These are phyloP conservation scores for Ochropleura plecta DNA, from an alignment of 2,888 invertebrate genomes.

Conservation along the genomic window DNA sequence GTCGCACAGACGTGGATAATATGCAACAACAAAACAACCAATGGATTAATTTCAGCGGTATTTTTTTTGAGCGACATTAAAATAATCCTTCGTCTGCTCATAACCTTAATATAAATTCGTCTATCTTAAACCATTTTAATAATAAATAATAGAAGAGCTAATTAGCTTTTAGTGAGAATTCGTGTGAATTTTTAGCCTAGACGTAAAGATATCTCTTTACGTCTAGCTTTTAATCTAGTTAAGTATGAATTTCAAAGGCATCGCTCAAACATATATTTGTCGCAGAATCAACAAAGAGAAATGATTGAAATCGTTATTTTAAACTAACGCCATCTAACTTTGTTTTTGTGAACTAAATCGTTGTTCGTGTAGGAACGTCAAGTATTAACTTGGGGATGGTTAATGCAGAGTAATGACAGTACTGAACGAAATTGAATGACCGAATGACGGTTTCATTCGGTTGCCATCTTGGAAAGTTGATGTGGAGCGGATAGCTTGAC, in stretches of 20 bases:
- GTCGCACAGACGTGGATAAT: not conserved
- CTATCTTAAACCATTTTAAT: not conserved
- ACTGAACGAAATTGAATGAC: too few species aligned
- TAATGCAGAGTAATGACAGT: too few species aligned
- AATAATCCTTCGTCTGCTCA: not conserved
- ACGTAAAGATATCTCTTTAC: not conserved
- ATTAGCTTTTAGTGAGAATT: not conserved
- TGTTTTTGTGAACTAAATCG: too few species aligned
- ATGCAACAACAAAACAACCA: not conserved
- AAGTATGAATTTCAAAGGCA: not conserved
- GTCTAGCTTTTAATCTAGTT: not conserved
- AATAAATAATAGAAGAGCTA: not conserved
- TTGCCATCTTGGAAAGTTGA: too few species aligned
- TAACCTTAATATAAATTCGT: not conserved
- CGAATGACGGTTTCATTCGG: too few species aligned
- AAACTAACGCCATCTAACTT: too few species aligned
- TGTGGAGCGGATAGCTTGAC: too few species aligned
- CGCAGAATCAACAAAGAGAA: too few species aligned
- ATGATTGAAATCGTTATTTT: too few species aligned
- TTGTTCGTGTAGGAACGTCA: too few species aligned
- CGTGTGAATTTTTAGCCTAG: not conserved
- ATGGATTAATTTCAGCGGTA: not conserved
- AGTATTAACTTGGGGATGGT: too few species aligned
- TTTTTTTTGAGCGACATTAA: not conserved
- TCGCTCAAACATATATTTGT: constrained; percentile 1